These are phyloP conservation scores for Ciona savignyi DNA, from an alignment of 23 tunicate genomes.

Conservation along the genomic window DNA sequence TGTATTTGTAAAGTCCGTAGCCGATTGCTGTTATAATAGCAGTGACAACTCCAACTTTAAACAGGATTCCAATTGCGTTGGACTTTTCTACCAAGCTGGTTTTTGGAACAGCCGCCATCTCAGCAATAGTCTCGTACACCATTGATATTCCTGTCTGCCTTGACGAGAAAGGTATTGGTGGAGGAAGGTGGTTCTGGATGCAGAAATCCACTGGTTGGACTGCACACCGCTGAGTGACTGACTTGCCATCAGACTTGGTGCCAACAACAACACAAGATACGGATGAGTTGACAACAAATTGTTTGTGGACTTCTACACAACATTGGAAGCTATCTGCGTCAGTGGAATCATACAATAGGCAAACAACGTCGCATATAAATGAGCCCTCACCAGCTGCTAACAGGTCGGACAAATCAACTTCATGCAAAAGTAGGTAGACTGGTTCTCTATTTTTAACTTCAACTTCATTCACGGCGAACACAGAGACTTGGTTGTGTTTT, in stretches of 20 bases:
- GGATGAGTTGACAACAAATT: constrained; percentile 34
- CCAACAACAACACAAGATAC: constrained; percentile 52
- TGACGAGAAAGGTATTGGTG: constrained; percentile 38
- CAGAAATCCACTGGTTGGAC: constrained; percentile 73
- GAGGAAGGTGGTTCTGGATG: constrained; percentile 18
- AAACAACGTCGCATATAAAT: constrained; percentile 69
- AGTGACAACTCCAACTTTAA: constrained; percentile 47
- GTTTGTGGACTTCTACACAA: constrained; percentile 54
- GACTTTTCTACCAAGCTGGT: not conserved
- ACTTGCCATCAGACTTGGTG: constrained; percentile 45
- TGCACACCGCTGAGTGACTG: constrained; percentile 42
- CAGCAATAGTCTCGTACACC: constrained; percentile 47
- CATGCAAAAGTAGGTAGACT: constrained; percentile 67
- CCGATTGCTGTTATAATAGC: constrained; percentile 42
- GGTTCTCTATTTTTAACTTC: constrained; percentile 8
- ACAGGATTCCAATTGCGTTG: constrained; percentile 10
- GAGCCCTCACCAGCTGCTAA: constrained; percentile 59
- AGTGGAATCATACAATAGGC: constrained; percentile 64
- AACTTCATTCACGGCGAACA: constrained; percentile 68
- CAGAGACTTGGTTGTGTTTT: constrained; percentile 26
- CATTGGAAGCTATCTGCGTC: constrained; percentile 75
- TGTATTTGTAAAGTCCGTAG: constrained; percentile 35
- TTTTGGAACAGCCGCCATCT: constrained; percentile 39
- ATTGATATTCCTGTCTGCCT: not conserved
- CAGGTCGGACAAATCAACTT: constrained; percentile 65